A percentile compares a stretch with the other conserved stretches of the same genome.
Evolutionary conservation across 2,113 vertebrate genomes (phyloP).

Genomic region (Cyanoderma ruficeps): DNA sequence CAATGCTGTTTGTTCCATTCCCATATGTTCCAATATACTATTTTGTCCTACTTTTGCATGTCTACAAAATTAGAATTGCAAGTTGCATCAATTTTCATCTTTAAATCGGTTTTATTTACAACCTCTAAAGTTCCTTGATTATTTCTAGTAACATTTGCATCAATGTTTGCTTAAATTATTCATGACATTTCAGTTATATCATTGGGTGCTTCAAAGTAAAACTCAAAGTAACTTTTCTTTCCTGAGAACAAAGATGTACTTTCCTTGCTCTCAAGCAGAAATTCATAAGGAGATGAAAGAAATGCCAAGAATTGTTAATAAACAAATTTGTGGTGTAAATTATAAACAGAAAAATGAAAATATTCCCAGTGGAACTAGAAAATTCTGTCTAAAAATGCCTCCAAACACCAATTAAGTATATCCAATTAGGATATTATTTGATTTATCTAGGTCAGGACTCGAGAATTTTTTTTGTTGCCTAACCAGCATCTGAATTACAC

Average conservation of each 20-base stretch:
- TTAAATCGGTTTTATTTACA: slow-evolving; percentile 67
- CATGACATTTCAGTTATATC: slow-evolving; percentile 71
- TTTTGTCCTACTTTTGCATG: slow-evolving; percentile 55
- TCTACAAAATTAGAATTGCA: slow-evolving; percentile 56
- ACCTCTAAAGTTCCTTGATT: slow-evolving; percentile 60
- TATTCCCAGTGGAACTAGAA: slow-evolving; percentile 46
- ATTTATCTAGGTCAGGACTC: slow-evolving; percentile 54
- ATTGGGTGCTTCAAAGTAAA: slow-evolving; percentile 66
- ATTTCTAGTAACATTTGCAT: slow-evolving; percentile 61
- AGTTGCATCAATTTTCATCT: slow-evolving; percentile 58
- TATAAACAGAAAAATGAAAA: slow-evolving; percentile 59
- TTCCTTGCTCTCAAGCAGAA: slow-evolving; percentile 40
- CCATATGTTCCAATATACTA: slow-evolving; percentile 45
- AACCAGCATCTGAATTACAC: background rate
- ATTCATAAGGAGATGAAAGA: slow-evolving; percentile 59
- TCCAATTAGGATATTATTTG: slow-evolving; percentile 45
- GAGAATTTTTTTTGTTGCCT: background rate
- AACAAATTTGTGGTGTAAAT: slow-evolving; percentile 55
- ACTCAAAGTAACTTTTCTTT: slow-evolving; percentile 63
- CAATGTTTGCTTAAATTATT: slow-evolving; percentile 63
- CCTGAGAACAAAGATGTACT: slow-evolving; percentile 57
- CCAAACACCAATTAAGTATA: slow-evolving; percentile 43
- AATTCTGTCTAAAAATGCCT: slow-evolving; percentile 41
- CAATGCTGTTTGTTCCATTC: background rate
- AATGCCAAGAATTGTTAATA: slow-evolving; percentile 57